Evolutionary conservation across 1,140 invertebrate species (phyloP).

Genomic region (Bombus vancouverensis): DNA sequence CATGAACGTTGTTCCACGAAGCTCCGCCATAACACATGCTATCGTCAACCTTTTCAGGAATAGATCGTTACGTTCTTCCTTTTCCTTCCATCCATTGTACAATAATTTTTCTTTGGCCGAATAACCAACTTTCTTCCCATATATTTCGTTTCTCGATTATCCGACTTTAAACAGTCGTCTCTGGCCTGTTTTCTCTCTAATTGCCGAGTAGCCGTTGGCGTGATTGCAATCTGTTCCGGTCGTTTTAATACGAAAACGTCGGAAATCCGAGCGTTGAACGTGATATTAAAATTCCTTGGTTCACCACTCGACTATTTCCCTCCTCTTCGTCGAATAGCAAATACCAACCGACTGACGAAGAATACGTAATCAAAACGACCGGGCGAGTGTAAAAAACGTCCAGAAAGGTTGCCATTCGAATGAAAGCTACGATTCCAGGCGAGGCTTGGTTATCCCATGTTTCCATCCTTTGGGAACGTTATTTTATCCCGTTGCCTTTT

Average conservation of each 20-base stretch:
- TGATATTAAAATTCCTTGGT: conserved; percentile 19
- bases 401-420: not conserved
- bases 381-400: not conserved
- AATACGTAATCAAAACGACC: not conserved
- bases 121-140: not conserved
- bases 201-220: not conserved
- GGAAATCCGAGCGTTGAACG: not conserved
- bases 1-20: not conserved
- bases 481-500: not conserved
- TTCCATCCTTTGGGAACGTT: not conserved
- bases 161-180: not conserved
- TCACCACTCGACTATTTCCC: not conserved
- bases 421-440: not conserved
- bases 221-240: not conserved
- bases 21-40: not conserved
- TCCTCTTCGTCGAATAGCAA: not conserved
- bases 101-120: not conserved
- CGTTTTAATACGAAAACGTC: conserved; percentile 10
- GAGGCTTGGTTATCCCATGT: not conserved
- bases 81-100: not conserved
- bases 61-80: not conserved
- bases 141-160: not conserved
- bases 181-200: not conserved
- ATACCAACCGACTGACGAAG: not conserved
- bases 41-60: not conserved